Base-by-base conservation (phyloP, 1,140 invertebrate species). In the Drosophila lowei region DNA sequence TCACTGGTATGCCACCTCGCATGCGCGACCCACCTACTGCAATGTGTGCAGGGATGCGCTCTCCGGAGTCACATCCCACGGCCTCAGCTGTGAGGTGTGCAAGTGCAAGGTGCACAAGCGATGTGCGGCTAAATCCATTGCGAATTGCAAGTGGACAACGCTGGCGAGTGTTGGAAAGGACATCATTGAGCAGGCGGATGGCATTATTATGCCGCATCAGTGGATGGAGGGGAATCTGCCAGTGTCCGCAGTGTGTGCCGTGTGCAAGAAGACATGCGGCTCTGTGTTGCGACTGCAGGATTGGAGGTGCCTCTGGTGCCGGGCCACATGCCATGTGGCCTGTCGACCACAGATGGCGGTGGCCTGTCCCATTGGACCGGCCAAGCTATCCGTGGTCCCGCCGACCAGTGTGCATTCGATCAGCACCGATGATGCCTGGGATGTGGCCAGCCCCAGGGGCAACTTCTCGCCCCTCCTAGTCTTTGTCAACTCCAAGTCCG, bases 221-320 rank as follows among this genome's bases (percentile, higher is more conserved):
- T 99, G 98, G 98, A 94, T 99, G 93, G 98, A 99, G 92, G 98
- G 98, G 30, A 99, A 99, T 92, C 92, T 99, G 55, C 97, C 98
- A 8, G 97, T 99, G 21, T 97, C 97, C 58, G 96, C 97, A 57
- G 97, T 98, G 91, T 99, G 98, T 92, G 93, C 94, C 55, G 94
- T 97, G n/a, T 99, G 98, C 93, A 97, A 99, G 86, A 98, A 98
- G 92, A 98, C 97, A 3, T 99, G 98, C 93, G 98, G 98, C 48
- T 99, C 97, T 65, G 98, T 99, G 46, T 93, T 99, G 55, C 79
- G 97, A 78, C 93, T 99, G 63, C 97, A 98, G 94, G 98, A 99
- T 92, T 99, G 96, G 96, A 93, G 97, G 75, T 99, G 98, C 92
- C 93, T 99, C 44, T 99, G 98, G 98, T 99, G 98, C 91, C 94